A percentile compares a stretch with the other conserved stretches of the same genome.
Conservation (phyloP, 2,113 vertebrate species). For the Melanostigma gelatinosum region DNA sequence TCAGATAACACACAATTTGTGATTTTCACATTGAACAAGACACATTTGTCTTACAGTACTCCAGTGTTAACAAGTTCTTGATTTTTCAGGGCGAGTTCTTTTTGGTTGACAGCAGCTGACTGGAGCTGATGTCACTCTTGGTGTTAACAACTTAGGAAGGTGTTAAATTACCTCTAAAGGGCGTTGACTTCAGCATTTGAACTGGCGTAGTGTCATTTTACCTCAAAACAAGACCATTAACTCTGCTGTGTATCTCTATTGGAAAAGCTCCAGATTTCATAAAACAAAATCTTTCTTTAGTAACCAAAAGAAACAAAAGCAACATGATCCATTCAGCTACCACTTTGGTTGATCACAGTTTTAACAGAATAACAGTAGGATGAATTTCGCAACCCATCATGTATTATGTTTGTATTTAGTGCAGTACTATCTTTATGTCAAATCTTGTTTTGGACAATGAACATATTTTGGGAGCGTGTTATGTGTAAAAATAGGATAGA, state of each 20-base stretch:
- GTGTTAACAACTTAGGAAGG: constrained; percentile 33
- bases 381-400: neutral
- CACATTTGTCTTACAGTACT: constrained; percentile 33
- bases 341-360: constrained; percentile 39
- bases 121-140: constrained; percentile 4
- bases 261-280: constrained; percentile 7
- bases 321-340: neutral
- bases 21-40: constrained; percentile 51
- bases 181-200: neutral
- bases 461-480: neutral
- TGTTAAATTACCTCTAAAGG: constrained; percentile 23
- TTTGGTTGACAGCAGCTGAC: constrained; percentile 31
- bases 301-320: constrained; percentile 18
- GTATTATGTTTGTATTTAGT: constrained; percentile 11
- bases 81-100: constrained; percentile 37
- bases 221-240: neutral
- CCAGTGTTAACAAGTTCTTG: constrained; percentile 48
- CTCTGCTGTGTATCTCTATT: neutral
- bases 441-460: constrained; percentile 28
- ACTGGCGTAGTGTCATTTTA: constrained; percentile 4
- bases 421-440: constrained; percentile 36
- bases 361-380: neutral
- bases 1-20: constrained; percentile 29
- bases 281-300: constrained; percentile 4
- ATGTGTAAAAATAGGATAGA: constrained; percentile 23